Evolutionary conservation across 2,888 invertebrate genomes (phyloP), one percentile per base, ranked within the genome.

Genomic region (Nasonia oneida): DNA sequence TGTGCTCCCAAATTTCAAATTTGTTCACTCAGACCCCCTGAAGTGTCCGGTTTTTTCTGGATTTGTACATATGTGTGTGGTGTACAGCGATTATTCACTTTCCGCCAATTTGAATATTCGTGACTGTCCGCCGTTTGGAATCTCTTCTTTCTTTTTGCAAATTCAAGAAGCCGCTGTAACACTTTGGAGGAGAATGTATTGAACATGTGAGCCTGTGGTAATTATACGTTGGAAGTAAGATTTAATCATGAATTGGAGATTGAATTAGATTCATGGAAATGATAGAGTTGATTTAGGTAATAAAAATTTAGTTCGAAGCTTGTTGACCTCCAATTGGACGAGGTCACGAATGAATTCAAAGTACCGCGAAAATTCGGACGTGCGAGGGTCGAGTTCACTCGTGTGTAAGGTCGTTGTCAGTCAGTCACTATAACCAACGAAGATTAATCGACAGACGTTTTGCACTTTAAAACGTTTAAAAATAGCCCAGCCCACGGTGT

Each of bases 361-460:
- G 47, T 39, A 53, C 53, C 73, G 78, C 53, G 67, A 83, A 86
- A 83, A 81, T 23, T 42, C 61, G 67, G 77, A 84, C 80, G 84
- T 84, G 81, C 61, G 81, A 87, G 82, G 88, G 86, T 86, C 88
- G 83, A 57, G 42, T n/a, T 71, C 42, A 39, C 71, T 53, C n/a
- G 47, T 15, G 75, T 42, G 18, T 76, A 78, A 73, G 53, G 76
- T 76, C 79, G 39, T n/a, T 76, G 15, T 15, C 77, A 50, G 77
- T 39, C 85, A 81, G 61, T 64, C 37, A 23, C 57, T 80, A 29
- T 29, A 67, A 80, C 67, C 70, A 29, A 67, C 50, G 2, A 50
- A 64, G 70, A 79, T 79, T 29, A 67, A 80, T 80, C 37, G 50
- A 2, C 53, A n/a, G 74, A 47, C 50, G 67, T 67, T 50, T 18